These are phyloP conservation scores for Diplazon laetatorius DNA, from an alignment of 2,888 invertebrate genomes.

Conservation along the genomic window DNA sequence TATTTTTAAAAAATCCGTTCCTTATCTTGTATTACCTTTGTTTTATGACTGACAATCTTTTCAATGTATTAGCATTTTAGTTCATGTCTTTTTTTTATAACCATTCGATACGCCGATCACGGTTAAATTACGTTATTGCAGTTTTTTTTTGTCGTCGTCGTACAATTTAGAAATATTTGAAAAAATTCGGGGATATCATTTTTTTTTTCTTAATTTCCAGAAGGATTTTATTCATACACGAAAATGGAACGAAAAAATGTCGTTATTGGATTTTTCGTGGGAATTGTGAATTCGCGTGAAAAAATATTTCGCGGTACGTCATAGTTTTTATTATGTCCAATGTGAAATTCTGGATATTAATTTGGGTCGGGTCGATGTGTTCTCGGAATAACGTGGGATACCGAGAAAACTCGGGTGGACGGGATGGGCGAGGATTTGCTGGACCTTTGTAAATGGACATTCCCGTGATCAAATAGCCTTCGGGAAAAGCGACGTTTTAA, in stretches of 20 bases:
- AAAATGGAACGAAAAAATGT: background rate
- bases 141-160: too few species aligned
- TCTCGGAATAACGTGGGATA: background rate
- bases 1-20: background rate
- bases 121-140: too few species aligned
- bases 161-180: too few species aligned
- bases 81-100: too few species aligned
- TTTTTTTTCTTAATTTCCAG: too few species aligned
- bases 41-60: background rate
- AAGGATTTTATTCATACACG: too few species aligned
- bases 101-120: too few species aligned
- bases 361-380: background rate
- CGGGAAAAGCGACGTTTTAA: slow-evolving; percentile 51
- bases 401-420: slow-evolving; percentile 19
- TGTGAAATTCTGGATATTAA: slow-evolving; percentile 5
- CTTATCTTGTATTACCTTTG: too few species aligned
- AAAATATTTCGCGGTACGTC: background rate
- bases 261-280: background rate
- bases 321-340: slow-evolving; percentile 2
- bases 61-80: background rate
- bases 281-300: background rate
- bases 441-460: slow-evolving; percentile 45
- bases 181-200: too few species aligned
- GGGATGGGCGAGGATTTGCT: too few species aligned
- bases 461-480: slow-evolving; percentile 45